A percentile compares a stretch with the other conserved stretches of the same genome.
These are phyloP conservation scores for Anser cygnoides DNA, from an alignment of 2,113 vertebrate species.

Conservation along the genomic window DNA sequence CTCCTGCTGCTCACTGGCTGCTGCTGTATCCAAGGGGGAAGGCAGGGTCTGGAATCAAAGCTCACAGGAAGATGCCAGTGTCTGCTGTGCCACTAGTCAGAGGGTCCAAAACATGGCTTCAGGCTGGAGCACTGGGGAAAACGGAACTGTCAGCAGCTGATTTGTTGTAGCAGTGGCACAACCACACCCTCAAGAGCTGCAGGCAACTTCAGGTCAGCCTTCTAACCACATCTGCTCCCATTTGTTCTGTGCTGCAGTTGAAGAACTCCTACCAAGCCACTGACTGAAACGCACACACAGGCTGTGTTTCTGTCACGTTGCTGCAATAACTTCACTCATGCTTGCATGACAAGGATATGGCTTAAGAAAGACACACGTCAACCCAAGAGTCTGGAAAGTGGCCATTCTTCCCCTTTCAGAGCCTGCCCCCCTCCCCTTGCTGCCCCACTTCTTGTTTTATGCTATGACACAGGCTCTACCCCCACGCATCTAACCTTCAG, in stretches of 20 bases:
- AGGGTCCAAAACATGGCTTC: background rate
- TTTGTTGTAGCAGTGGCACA: background rate
- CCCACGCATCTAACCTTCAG: background rate
- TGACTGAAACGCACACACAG: background rate
- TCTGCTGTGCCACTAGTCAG: background rate
- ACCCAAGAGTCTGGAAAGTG: background rate
- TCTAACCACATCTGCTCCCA: background rate
- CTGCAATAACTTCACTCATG: background rate
- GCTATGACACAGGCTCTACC: accelerated
- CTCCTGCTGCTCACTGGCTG: background rate
- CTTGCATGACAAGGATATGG: background rate
- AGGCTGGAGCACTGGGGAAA: background rate
- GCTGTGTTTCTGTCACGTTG: background rate
- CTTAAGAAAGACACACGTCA: background rate
- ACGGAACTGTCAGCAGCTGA: accelerated
- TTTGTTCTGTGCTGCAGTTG: background rate
- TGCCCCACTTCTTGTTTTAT: background rate
- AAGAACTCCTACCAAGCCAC: background rate
- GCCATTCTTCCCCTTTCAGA: background rate
- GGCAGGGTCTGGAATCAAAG: background rate
- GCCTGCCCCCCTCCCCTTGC: background rate
- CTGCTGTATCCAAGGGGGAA: background rate
- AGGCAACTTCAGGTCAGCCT: background rate
- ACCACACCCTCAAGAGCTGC: background rate
- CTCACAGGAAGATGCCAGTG: background rate